Evolutionary conservation across 2,888 invertebrate species (phyloP).

Genomic region (Chymomyza caudatula): DNA sequence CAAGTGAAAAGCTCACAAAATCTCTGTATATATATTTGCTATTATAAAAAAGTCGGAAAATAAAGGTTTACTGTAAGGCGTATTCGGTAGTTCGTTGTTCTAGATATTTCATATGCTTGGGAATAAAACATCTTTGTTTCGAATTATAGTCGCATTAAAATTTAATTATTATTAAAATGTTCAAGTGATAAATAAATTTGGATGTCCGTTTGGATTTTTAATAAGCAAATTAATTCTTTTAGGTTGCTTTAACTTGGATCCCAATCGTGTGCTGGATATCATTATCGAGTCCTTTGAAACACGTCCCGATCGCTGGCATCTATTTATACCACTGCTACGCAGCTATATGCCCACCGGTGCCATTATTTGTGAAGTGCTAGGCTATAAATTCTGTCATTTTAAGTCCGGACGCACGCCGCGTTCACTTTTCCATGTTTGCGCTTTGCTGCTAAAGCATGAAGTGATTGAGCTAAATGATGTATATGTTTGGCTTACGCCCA

Average conservation of each 20-base stretch:
- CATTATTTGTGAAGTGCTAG: slow-evolving; percentile 95
- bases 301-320: slow-evolving; percentile 85
- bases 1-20: too few relatives aligned
- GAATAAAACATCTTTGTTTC: too few relatives aligned
- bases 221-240: slow-evolving; percentile 21
- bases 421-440: slow-evolving; percentile 92
- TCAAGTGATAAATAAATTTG: too few relatives aligned
- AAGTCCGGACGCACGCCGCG: slow-evolving; percentile 84
- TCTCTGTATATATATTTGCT: too few relatives aligned
- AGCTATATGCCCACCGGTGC: slow-evolving; percentile 92
- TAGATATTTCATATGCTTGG: too few relatives aligned
- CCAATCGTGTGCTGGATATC: slow-evolving; percentile 97
- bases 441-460: slow-evolving; percentile 91
- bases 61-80: too few relatives aligned
- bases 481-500: slow-evolving; percentile 93
- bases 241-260: slow-evolving; percentile 99
- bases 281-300: slow-evolving; percentile 98
- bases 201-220: neutral
- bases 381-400: slow-evolving; percentile 91
- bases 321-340: slow-evolving; percentile 92
- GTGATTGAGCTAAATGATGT: slow-evolving; percentile 92
- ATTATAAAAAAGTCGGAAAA: too few relatives aligned
- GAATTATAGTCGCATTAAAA: too few relatives aligned
- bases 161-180: too few relatives aligned
- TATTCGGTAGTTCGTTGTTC: too few relatives aligned